Evolutionary conservation across 2,888 invertebrate species (phyloP).

Genomic region (Mantis religiosa): DNA sequence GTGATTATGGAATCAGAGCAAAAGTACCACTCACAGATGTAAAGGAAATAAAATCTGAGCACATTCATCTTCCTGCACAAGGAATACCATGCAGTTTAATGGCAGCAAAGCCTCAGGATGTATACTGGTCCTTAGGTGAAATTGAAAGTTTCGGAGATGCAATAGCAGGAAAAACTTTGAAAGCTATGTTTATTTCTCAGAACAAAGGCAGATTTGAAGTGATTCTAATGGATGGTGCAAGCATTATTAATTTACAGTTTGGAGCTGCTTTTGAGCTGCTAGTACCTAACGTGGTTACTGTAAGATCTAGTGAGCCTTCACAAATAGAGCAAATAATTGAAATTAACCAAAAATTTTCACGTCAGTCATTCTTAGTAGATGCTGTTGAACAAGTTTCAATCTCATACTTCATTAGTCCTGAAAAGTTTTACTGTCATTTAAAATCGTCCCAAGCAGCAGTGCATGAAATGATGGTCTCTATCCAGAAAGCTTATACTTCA

Average conservation of each 20-base stretch:
- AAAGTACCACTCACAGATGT: slow-evolving; percentile 29
- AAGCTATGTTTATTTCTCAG: slow-evolving; percentile 39
- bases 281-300: no score
- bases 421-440: slow-evolving; percentile 64
- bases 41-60: slow-evolving; percentile 18
- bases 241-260: slow-evolving; percentile 24
- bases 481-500: slow-evolving; percentile 60
- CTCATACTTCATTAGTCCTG: slow-evolving; percentile 72
- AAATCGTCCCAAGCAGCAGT: slow-evolving; percentile 51
- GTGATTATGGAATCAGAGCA: slow-evolving; percentile 37
- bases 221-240: slow-evolving; percentile 29
- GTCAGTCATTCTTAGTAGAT: no score
- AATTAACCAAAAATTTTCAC: no score
- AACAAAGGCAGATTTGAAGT: slow-evolving; percentile 38
- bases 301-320: no score
- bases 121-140: slow-evolving; percentile 33
- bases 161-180: slow-evolving; percentile 35
- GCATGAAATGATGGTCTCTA: slow-evolving; percentile 63
- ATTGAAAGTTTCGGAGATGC: slow-evolving; percentile 34
- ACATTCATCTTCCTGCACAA: slow-evolving; percentile 10
- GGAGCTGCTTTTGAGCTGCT: background rate
- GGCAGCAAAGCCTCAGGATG: background rate
- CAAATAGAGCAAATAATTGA: background rate
- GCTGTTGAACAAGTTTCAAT: no score
- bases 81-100: slow-evolving; percentile 10